Base-by-base conservation (phyloP, 2,888 invertebrate species). In the Thysanoteuthis rhombus region DNA sequence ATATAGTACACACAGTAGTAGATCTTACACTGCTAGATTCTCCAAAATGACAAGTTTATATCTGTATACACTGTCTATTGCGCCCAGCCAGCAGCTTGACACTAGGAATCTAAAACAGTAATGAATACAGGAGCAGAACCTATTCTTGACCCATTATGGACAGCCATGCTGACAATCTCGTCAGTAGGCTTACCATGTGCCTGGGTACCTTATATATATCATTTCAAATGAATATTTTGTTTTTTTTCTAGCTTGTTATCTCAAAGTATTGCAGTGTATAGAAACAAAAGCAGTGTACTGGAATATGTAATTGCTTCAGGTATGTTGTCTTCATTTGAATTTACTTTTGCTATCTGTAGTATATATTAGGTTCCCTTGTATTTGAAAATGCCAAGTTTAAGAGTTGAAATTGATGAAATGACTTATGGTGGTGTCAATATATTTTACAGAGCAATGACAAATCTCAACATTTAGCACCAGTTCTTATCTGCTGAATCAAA, bases 241-340 rank as follows among this genome's bases (percentile, higher is more conserved):
- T 28, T 45, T 93, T 89, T 91, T 92, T 92, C 10, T 93, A 94
- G 94, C 32, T 90, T 90, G n/a, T 32, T 93, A 42, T 94, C 94
- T 42, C 94, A 94, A 92, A 52, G 47, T 92, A 94, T 94, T 40
- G 93, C 94, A 93, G 93, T 94, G 36, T 94, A 94, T 58, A 94
- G 93, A 93, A 94, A 94, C 89, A 94, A 94, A 75, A 93, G 93
- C 58, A 94, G 93, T 52, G 58, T 93, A 38, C 91, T 92, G 52
- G 94, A 94, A 75, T 94, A 94, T 94, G 47, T 52, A 25, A 90
- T 93, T 39, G 93, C 93, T 52, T 90, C 93, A 32, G 93, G 94
- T 94, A 47, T 93, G 94, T 94, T 93, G 42, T n/a, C 25, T 91
- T n/a, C n/a, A 75, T 75, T 52, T 92, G 8, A 38, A 22, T 22